These are phyloP conservation scores for Paguma larvata DNA, from an alignment of 2,797 vertebrate genomes.

Conservation along the genomic window DNA sequence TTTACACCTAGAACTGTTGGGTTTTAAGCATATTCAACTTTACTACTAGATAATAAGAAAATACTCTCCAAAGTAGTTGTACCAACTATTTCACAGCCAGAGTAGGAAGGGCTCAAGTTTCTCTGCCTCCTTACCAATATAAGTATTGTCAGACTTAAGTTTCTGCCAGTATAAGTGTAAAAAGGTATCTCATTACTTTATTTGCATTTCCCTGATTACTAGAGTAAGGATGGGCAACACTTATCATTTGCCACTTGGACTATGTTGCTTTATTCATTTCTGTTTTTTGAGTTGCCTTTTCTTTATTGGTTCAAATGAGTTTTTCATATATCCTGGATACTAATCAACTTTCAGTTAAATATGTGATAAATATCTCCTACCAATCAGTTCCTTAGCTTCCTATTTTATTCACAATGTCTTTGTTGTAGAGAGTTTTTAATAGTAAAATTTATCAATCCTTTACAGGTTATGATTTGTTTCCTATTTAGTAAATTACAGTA, in stretches of 20 bases:
- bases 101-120: neutral
- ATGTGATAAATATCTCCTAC: neutral
- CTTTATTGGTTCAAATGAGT: neutral
- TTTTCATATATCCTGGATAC: constrained; percentile 33
- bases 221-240: neutral
- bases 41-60: neutral
- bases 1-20: neutral
- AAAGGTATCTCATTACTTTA: constrained; percentile 5
- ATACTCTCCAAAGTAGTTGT: neutral
- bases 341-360: neutral
- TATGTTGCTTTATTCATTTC: neutral
- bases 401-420: neutral
- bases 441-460: neutral
- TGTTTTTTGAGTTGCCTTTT: neutral
- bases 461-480: neutral
- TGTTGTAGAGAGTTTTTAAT: neutral
- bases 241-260: constrained; percentile 8
- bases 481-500: constrained; percentile 31
- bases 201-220: constrained; percentile 20
- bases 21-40: constrained; percentile 38
- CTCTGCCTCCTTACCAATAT: neutral
- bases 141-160: neutral
- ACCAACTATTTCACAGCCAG: neutral
- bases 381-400: neutral
- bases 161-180: neutral